Percentiles rank a stretch among this genome's conserved stretches.
phyloP scores from a whole-genome alignment of 2,797 vertebrate genomes.

The Spatula clypeata region DNA sequence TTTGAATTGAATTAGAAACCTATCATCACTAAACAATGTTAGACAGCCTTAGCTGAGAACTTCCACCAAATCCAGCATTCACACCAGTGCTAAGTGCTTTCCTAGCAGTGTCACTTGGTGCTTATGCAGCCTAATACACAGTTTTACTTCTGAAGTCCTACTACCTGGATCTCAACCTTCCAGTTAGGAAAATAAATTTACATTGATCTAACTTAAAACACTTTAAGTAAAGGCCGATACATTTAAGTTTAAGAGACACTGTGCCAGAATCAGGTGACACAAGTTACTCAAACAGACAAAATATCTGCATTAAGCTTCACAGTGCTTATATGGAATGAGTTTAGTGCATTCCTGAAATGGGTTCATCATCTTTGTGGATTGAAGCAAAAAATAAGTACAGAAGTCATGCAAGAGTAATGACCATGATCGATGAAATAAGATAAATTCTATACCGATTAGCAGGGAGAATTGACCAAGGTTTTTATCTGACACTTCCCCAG shows the following conservation, averaged over 20 bases:
- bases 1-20: neutral
- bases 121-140: neutral
- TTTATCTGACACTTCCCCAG: neutral
- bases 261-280: neutral
- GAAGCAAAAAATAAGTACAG: neutral
- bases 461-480: neutral
- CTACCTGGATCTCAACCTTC: neutral
- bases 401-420: accelerated
- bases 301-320: neutral
- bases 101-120: neutral
- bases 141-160: neutral
- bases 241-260: neutral
- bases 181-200: neutral
- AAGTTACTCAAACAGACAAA: neutral
- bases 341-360: neutral
- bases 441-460: neutral
- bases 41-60: neutral
- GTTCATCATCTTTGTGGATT: neutral
- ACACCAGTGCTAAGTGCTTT: neutral
- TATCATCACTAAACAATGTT: neutral
- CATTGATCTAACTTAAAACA: neutral
- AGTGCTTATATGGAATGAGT: neutral
- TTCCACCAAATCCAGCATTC: neutral
- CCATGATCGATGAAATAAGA: neutral
- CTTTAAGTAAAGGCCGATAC: neutral